These are phyloP conservation scores for Hesperophylax magnus DNA, from an alignment of 1,140 invertebrate species.

Conservation along the genomic window DNA sequence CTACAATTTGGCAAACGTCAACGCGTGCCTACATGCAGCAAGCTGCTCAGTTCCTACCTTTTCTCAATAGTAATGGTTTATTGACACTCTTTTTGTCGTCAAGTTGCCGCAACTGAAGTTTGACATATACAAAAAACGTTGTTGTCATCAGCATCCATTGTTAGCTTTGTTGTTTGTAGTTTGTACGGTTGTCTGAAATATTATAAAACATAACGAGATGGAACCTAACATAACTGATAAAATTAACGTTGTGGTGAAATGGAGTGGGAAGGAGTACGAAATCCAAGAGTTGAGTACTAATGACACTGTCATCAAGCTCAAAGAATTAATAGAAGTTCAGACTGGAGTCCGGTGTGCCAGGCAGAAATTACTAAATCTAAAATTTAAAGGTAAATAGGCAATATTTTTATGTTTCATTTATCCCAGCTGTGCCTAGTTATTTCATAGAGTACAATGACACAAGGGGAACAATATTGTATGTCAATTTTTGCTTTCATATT, in stretches of 20 bases:
- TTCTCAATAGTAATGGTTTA: no score
- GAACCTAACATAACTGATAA: slow-evolving; percentile 50
- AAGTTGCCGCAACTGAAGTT: background rate
- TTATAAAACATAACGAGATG: slow-evolving; percentile 8
- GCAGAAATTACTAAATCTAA: slow-evolving; percentile 94
- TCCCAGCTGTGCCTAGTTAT: no score
- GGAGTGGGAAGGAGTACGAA: slow-evolving; percentile 90
- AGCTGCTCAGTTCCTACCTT: background rate
- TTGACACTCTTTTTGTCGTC: no score
- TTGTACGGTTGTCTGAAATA: background rate
- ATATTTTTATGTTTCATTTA: no score
- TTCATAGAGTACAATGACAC: no score
- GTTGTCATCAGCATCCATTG: slow-evolving; percentile 32
- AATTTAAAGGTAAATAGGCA: slow-evolving; percentile 82
- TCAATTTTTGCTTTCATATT: no score
- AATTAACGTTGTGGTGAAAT: slow-evolving; percentile 84
- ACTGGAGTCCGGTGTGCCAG: slow-evolving; percentile 89
- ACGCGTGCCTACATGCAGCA: background rate
- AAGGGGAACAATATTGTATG: no score
- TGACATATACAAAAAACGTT: slow-evolving; percentile 10
- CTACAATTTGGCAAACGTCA: background rate
- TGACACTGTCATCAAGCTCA: slow-evolving; percentile 85
- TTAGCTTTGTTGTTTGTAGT: slow-evolving; percentile 6
- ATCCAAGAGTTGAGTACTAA: slow-evolving; percentile 78
- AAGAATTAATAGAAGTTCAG: slow-evolving; percentile 83